Conservation (phyloP, 2,113 vertebrate genomes). For the Lates calcarifer region DNA sequence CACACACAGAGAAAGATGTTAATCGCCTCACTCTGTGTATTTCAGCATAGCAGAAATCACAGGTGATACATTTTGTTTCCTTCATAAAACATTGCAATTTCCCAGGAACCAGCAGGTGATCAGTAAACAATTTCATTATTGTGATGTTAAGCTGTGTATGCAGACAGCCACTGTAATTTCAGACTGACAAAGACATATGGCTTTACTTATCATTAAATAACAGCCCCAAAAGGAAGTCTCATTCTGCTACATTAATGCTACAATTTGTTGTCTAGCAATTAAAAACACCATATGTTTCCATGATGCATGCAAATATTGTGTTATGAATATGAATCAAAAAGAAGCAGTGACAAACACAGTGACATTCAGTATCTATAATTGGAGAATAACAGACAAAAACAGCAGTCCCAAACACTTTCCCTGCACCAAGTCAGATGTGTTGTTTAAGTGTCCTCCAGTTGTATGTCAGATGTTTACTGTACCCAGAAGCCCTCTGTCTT, state of each 20-base stretch:
- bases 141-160: background rate
- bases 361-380: slow-evolving; percentile 12
- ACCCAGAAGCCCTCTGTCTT: slow-evolving; percentile 24
- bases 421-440: background rate
- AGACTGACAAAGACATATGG: slow-evolving; percentile 38
- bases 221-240: background rate
- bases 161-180: slow-evolving; percentile 28
- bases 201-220: slow-evolving; percentile 23
- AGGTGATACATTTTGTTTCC: slow-evolving; percentile 41
- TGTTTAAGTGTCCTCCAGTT: background rate
- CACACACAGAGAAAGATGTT: slow-evolving; percentile 10
- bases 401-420: background rate
- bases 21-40: slow-evolving; percentile 5
- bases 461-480: slow-evolving; percentile 12
- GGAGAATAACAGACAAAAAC: slow-evolving; percentile 1
- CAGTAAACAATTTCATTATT: slow-evolving; percentile 44
- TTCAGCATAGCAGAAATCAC: slow-evolving; percentile 5
- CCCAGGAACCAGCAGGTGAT: slow-evolving; percentile 27
- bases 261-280: slow-evolving; percentile 32
- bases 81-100: slow-evolving; percentile 13
- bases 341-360: background rate
- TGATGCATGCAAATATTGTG: background rate
- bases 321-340: slow-evolving; percentile 23
- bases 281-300: slow-evolving; percentile 38
- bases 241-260: slow-evolving; percentile 4